Evolutionary conservation across 2,797 vertebrate species (phyloP), one percentile per base, ranked within the genome.

Genomic region (Enteromius mattozi): DNA sequence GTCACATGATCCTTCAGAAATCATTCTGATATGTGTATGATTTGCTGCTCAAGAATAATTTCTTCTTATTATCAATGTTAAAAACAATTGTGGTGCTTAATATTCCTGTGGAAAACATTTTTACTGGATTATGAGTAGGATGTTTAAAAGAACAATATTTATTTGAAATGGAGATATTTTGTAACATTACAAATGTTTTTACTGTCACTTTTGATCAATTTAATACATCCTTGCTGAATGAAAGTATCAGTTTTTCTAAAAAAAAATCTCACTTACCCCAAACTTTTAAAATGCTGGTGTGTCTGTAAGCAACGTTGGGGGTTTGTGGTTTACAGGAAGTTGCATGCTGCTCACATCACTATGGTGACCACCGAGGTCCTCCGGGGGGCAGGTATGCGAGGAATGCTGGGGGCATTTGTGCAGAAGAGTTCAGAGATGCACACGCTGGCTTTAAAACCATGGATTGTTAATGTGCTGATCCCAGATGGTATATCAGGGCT

Each of bases 371-470:
- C 33, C 51, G 68, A 77, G 79, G 79, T 76, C 47, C 61, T 77
- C 63, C 49, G 17, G 68, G 80, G 40, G 56, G 59, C 63, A 65
- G 85, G 85, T 81, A 86, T 86, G 85, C 72, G 4, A 83, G 81
- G 81, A 86, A 86, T 83, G 81, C 80, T 77, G 66, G 78, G 81
- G 78, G 78, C 72, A 82, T 76, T 51, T 77, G 65, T 61, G 21
- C 61, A 35, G n/a, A 81, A 59, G 71, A 37, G 33, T 37, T 69
- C 16, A 54, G 42, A 78, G 16, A 82, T 61, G 63, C 59, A 69
- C 49, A 79, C 68, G 51, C 56, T 65, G 59, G 13, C 59, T 51
- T 65, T 24, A 17, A 65, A 65, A 65, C 51, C 16, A 40, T 27
- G 69, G 14, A 71, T 59, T 3, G 24, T 71, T 61, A 71, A 45